These are phyloP conservation scores for Andrena cerasifolii DNA, from an alignment of 1,140 invertebrate species.

Conservation along the genomic window DNA sequence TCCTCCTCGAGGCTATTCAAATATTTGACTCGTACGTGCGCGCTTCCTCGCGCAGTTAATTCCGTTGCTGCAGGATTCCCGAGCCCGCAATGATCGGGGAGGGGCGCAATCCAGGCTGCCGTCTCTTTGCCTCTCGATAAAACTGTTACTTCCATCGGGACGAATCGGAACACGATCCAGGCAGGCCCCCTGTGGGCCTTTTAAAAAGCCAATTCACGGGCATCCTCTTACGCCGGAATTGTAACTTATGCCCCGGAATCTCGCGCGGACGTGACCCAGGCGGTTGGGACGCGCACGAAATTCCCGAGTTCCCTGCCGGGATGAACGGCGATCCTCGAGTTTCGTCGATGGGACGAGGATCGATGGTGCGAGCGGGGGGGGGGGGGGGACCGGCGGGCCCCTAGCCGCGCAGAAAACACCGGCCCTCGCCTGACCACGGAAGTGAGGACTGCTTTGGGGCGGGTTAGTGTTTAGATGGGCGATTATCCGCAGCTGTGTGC, in stretches of 20 bases:
- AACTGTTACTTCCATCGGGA: constrained; percentile 15
- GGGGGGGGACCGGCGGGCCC: background rate
- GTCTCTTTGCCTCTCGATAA: constrained; percentile 11
- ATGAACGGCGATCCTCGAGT: background rate
- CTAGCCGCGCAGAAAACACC: background rate
- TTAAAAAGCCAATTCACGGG: constrained; percentile 50
- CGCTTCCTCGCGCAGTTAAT: constrained; percentile 4
- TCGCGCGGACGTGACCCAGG: constrained; percentile 53
- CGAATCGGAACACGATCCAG: too few species aligned
- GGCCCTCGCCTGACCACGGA: background rate
- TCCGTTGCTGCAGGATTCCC: constrained; percentile 13
- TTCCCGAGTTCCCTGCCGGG: constrained; percentile 3
- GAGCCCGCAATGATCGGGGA: too few species aligned
- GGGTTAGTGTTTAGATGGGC: too few species aligned
- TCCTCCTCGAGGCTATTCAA: constrained; percentile 43
- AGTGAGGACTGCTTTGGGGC: too few species aligned
- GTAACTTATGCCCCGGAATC: constrained; percentile 62
- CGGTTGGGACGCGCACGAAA: constrained; percentile 35
- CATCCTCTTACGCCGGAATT: constrained; percentile 14
- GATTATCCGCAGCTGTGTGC: too few species aligned
- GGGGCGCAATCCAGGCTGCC: too few species aligned
- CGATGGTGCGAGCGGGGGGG: too few species aligned
- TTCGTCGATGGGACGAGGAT: too few species aligned
- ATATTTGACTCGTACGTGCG: constrained; percentile 47
- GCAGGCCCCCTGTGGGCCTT: background rate